Percentiles rank a stretch among this genome's conserved stretches.
Evolutionary conservation across 2,888 invertebrate genomes (phyloP).

Genomic region (Hymenopus coronatus): DNA sequence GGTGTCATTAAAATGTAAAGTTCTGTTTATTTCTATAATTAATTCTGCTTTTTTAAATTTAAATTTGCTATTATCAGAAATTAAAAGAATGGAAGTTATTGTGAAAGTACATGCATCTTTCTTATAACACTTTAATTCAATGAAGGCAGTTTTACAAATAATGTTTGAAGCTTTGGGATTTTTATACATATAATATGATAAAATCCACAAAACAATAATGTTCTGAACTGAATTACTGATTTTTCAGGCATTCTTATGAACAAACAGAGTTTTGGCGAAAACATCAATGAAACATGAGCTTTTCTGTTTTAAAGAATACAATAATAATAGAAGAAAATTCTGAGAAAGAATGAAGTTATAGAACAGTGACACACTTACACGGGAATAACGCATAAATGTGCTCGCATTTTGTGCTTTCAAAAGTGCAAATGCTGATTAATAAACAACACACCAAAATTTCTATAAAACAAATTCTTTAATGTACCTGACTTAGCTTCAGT

Average conservation of each 20-base stretch:
- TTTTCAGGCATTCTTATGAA: neutral
- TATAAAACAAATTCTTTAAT: neutral
- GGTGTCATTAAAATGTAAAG: neutral
- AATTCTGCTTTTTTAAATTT: neutral
- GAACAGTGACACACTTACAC: constrained; percentile 12
- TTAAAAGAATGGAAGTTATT: constrained; percentile 8
- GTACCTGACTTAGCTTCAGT: neutral
- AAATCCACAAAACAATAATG: constrained; percentile 22
- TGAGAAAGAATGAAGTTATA: neutral
- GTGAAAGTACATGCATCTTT: constrained; percentile 21
- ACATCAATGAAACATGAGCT: constrained; percentile 19
- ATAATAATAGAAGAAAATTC: neutral
- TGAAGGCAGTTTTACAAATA: constrained; percentile 35
- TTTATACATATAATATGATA: constrained; percentile 18
- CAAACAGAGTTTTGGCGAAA: neutral
- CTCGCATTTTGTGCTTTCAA: constrained; percentile 20
- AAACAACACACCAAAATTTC: constrained; percentile 5
- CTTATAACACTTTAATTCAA: constrained; percentile 35
- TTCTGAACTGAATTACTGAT: constrained; percentile 10
- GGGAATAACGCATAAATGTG: constrained; percentile 18
- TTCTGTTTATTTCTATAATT: neutral
- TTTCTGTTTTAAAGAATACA: neutral
- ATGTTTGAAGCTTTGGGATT: constrained; percentile 17
- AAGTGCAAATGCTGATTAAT: constrained; percentile 12
- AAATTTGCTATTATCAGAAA: neutral